Evolutionary conservation across 2,113 vertebrate species (phyloP), one percentile per base, ranked within the genome.

Genomic region (Aspiorhynchus laticeps): DNA sequence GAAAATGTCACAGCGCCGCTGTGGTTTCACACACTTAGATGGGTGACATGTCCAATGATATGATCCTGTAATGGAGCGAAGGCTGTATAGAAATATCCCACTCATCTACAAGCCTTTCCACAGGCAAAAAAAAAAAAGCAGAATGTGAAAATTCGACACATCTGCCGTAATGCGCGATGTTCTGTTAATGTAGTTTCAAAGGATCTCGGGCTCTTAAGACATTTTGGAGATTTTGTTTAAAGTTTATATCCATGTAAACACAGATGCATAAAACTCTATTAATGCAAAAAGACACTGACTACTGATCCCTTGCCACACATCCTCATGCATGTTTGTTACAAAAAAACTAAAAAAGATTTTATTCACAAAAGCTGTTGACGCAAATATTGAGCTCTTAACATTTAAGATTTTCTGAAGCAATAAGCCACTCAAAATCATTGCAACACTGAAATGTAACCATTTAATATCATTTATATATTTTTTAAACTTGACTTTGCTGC

Each of bases 11-110:
- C 59, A 79, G n/a, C 56, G 33, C 74, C 14, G 61, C 19, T 33
- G 46, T 67, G 41, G 79, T 85, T 61, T 87, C 74, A 33, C 71
- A 85, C 61, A 78, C 84, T 85, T 61, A 15, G 31, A 87, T 84
- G 78, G 74, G 88, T 81, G 83, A 26, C 86, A 87, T 87, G 61
- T 76, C 71, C 82, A 69, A 84, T 89, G 48, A 82, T 85, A 83
- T 85, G 69, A 85, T 89, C 83, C 61, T 83, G 69, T 87, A 86
- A 79, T 76, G 46, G 56, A 36, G 63, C 28, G 85, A 61, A 67
- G 21, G 46, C 24, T 80, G 74, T 63, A 38, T 69, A 53, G n/a
- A 80, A 84, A 69, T 56, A 7, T 80, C 38, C 77, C 33, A 51
- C 53, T 78, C 74, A 78, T 83, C 59, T 73, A 56, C 36, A 86